Base-by-base conservation (phyloP, 2,113 vertebrate species). In the Ibidorhyncha struthersii region DNA sequence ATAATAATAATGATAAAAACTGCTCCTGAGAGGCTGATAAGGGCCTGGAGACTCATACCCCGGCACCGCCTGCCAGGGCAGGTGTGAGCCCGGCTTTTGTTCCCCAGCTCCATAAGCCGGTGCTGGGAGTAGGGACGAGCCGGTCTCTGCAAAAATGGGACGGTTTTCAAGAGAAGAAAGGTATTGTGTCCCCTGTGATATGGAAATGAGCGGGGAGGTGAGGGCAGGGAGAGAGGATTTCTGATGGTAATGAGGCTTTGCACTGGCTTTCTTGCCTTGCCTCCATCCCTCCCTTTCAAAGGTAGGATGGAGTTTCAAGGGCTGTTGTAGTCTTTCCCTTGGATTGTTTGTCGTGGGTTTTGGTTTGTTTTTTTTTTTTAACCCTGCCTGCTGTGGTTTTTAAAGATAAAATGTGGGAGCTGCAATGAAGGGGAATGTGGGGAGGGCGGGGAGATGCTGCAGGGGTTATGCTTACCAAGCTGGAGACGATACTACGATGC, bases 171-270 rank as follows among this genome's bases (percentile, higher is more conserved):
- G 91, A 77, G 93, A 94, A 96, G 43, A 92, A 94, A 90, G 61
- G 78, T 63, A 86, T 94, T 88, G 88, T 95, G 71, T 86, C 81
- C 87, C 80, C 83, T 96, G 85, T 96, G 95, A 97, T 97, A 95
- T 87, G 95, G 94, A 97, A 96, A 97, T 96, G 71, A 95, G 72
- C 2, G 0, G 73, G 41, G 62, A 90, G 82, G 90, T 82, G 34
- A 96, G 94, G 71, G 71, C 88, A 91, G 73, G 80, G 73, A 87
- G 77, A 82, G 81, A 95, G 88, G 90, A 67, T 94, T 96, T 95
- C 90, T 94, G 81, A 92, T 96, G 95, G 79, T 96, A 97, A 96
- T 97, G 89, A 96, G 90, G 93, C 58, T 94, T 94, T 93, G 55
- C 43, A 30, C 18, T 7, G 62, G 36, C 83, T 95, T 95, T 90